Percentiles rank a stretch among this genome's conserved stretches.
phyloP scores from a whole-genome alignment of 1,140 invertebrate species.

The Cepaea nemoralis region DNA sequence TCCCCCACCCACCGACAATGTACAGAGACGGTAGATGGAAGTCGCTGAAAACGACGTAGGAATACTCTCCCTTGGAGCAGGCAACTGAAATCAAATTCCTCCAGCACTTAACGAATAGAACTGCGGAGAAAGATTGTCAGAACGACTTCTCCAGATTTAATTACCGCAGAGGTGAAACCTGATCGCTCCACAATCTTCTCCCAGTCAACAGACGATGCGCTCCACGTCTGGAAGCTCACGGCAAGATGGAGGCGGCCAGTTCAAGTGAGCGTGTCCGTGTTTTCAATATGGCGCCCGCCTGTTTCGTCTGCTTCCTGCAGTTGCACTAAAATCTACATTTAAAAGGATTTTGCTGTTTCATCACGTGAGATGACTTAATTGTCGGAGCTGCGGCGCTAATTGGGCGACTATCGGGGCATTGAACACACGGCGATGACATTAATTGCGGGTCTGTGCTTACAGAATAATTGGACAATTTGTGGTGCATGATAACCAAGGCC shows the following conservation, averaged over 20 bases:
- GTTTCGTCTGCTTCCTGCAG: not conserved
- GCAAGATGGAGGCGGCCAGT: not conserved
- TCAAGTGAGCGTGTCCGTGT: not conserved
- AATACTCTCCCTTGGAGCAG: no score
- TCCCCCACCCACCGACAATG: no score
- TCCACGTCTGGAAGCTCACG: not conserved
- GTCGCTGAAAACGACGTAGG: no score
- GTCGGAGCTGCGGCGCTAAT: not conserved
- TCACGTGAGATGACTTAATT: not conserved
- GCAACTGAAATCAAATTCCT: not conserved
- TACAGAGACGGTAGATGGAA: no score
- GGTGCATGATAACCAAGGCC: no score
- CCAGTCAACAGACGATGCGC: not conserved
- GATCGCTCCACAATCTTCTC: constrained; percentile 5
- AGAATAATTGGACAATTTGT: no score
- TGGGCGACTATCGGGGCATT: no score
- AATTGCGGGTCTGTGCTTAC: no score
- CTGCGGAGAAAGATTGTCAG: not conserved
- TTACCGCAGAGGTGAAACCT: not conserved
- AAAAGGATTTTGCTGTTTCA: not conserved
- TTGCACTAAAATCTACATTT: not conserved
- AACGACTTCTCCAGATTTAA: not conserved
- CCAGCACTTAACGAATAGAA: not conserved
- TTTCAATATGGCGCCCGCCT: not conserved
- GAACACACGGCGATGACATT: no score